Percentiles rank a stretch among this genome's conserved stretches.
phyloP scores from a whole-genome alignment of 1,140 invertebrate genomes.

The Heliconius eleuchia region DNA sequence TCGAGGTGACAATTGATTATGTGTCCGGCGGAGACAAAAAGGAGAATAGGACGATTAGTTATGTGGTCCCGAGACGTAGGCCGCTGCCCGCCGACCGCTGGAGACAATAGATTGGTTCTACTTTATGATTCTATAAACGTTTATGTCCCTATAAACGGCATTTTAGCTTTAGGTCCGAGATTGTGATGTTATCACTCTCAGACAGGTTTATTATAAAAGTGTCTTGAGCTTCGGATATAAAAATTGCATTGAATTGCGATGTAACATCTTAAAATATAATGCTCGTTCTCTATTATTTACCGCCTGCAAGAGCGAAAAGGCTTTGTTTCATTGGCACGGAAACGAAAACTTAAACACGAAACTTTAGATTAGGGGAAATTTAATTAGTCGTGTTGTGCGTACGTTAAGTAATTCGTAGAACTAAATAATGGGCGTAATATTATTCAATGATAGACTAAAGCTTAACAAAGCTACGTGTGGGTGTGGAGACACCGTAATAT shows the following conservation, averaged over 20 bases:
- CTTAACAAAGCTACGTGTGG: slow-evolving; percentile 50
- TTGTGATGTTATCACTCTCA: slow-evolving; percentile 69
- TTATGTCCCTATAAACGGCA: slow-evolving; percentile 77
- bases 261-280: slow-evolving; percentile 12
- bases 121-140: slow-evolving; percentile 80
- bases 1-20: slow-evolving; percentile 79
- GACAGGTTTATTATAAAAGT: slow-evolving; percentile 69
- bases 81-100: slow-evolving; percentile 49
- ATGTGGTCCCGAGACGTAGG: slow-evolving; percentile 70
- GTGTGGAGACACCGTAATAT: slow-evolving; percentile 45
- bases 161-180: slow-evolving; percentile 71
- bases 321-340: neutral
- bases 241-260: slow-evolving; percentile 18
- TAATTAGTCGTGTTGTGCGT: neutral
- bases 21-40: slow-evolving; percentile 71
- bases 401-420: slow-evolving; percentile 14
- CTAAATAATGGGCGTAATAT: slow-evolving; percentile 19
- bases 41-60: slow-evolving; percentile 75
- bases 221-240: slow-evolving; percentile 21
- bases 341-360: neutral
- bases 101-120: slow-evolving; percentile 77
- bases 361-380: neutral
- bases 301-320: neutral
- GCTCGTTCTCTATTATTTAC: slow-evolving; percentile 5
- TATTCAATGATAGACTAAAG: slow-evolving; percentile 27